Base-by-base conservation (phyloP, 2,113 vertebrate genomes). In the Galbula dea region DNA sequence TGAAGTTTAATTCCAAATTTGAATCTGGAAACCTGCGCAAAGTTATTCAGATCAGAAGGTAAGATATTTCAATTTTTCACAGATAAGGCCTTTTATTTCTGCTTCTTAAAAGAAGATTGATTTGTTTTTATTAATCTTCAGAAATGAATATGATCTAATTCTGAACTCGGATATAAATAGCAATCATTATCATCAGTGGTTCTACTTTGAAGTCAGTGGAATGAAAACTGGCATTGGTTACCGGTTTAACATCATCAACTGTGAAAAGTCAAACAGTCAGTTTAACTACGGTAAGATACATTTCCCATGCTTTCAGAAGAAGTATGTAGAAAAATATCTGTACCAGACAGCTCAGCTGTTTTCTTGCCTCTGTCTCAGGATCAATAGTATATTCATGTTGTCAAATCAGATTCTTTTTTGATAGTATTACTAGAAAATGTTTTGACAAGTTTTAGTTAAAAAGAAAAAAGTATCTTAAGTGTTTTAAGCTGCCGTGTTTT, bases 161-260 rank as follows among this genome's bases (percentile, higher is more conserved):
- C 96, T 99, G 96, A 99, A 99, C 96, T 99, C 99, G 2, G 99
- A 99, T 97, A 99, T 99, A 98, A 99, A 99, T 96, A 99, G 99
- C 96, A 99, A 99, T 97, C 99, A 99, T 96, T 99, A 99, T 96
- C 99, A 99, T 94, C 99, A 99, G 83, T 99, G 99, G 99, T 99
- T 99, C 97, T 99, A 99, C 97, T 99, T 99, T 93, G 99, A 99
- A 98, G 99, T 99, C 96, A 99, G 99, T 93, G 98, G 98, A 94
- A 99, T 99, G 99, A 98, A 98, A 20, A 98, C 98, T 29, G 98
- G 98, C 52, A 83, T 97, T 59, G 96, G 96, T 69, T 99, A 99
- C 89, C 98, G 99, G 55, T 99, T 99, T 98, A 99, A 99, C 98
- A 99, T 99, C 97, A 99, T 99, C 97, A 99, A 99, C 96, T 99